A percentile compares a stretch with the other conserved stretches of the same genome.
Conservation (phyloP, 2,797 vertebrate genomes). For the Tadarida brasiliensis region DNA sequence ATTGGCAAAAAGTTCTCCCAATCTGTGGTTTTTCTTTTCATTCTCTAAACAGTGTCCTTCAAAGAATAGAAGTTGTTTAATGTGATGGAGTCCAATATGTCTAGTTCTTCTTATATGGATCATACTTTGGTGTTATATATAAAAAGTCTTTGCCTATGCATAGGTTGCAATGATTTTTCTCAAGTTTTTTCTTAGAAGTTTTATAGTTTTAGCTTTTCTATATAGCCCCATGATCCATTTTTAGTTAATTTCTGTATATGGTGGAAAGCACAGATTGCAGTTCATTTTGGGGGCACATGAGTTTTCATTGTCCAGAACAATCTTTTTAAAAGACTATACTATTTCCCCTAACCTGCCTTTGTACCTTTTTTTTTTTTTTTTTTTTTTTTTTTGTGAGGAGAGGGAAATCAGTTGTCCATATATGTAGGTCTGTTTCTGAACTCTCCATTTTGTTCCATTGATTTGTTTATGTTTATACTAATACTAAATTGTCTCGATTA, state of each 20-base stretch:
- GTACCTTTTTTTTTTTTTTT: background rate
- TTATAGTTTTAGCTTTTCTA: background rate
- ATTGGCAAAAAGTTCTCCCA: background rate
- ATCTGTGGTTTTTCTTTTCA: background rate
- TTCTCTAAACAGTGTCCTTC: background rate
- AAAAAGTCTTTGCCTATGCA: background rate
- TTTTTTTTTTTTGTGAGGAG: background rate
- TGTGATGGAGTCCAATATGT: background rate
- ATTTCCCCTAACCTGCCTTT: background rate
- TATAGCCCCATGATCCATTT: background rate
- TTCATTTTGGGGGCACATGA: background rate
- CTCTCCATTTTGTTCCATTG: conserved; percentile 14
- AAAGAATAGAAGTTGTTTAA: background rate
- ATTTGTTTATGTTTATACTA: background rate
- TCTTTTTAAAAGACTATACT: background rate
- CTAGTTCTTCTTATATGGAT: background rate
- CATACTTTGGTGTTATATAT: background rate
- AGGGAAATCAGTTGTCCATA: background rate
- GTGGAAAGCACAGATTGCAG: background rate
- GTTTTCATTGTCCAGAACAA: background rate
- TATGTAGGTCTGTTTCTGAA: background rate
- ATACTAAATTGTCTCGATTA: background rate
- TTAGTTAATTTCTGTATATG: background rate
- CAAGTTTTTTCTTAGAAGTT: background rate
- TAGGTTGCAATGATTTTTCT: background rate